phyloP scores from a whole-genome alignment of 2,113 vertebrate genomes.

The Prunella himalayana region DNA sequence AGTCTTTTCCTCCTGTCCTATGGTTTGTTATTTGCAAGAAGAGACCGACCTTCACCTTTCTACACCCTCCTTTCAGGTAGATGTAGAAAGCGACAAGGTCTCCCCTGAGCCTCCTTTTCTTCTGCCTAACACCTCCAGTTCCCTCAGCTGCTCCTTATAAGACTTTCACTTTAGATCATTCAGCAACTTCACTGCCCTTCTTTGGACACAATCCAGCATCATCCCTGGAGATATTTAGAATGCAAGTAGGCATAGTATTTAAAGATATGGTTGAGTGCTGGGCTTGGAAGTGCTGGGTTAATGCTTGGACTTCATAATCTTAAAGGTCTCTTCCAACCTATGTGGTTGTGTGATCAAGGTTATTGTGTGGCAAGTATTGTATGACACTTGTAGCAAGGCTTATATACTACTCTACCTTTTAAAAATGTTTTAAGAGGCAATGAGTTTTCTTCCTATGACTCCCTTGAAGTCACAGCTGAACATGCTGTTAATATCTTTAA shows the following conservation, averaged over 20 bases:
- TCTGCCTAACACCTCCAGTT: background rate
- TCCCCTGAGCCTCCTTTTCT: background rate
- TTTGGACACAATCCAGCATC: background rate
- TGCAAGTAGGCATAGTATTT: background rate
- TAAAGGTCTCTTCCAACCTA: background rate
- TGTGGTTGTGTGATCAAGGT: background rate
- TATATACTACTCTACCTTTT: background rate
- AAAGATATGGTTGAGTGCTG: background rate
- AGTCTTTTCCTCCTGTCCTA: background rate
- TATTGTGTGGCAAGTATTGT: background rate
- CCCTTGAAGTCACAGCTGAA: background rate
- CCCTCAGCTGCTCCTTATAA: background rate
- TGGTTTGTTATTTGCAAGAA: background rate
- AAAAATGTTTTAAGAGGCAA: conserved; percentile 5
- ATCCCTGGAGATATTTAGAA: background rate
- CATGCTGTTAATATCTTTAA: background rate
- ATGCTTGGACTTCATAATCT: background rate
- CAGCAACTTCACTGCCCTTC: background rate
- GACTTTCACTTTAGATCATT: background rate
- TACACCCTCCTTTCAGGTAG: background rate
- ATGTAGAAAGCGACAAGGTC: fast-evolving
- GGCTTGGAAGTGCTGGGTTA: background rate
- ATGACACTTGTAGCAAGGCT: background rate
- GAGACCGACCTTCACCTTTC: background rate
- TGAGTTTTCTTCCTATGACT: background rate